phyloP scores from a whole-genome alignment of 2,888 invertebrate genomes.

The Agrenia bidenticulata region DNA sequence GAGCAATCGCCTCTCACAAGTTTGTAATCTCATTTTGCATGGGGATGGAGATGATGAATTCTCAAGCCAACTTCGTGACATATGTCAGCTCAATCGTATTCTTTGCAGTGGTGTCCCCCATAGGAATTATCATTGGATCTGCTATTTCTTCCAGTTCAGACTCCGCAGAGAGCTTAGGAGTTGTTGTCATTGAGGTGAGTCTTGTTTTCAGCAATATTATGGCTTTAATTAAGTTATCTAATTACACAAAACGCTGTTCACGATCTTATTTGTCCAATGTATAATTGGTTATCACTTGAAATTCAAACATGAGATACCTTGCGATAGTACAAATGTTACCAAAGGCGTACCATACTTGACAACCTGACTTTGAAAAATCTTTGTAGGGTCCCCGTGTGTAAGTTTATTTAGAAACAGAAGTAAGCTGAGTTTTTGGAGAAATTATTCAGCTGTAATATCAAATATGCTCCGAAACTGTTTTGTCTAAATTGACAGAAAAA shows the following conservation, averaged over 20 bases:
- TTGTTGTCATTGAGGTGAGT: constrained; percentile 48
- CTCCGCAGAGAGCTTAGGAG: constrained; percentile 22
- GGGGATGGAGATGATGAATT: constrained; percentile 55
- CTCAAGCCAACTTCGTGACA: constrained; percentile 48
- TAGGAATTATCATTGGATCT: constrained; percentile 60
- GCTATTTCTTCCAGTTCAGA: constrained; percentile 49
- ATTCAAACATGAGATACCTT: no score
- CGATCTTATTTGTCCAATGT: background rate
- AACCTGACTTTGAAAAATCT: no score
- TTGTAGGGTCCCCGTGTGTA: no score
- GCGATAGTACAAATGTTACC: no score
- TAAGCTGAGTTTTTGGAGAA: no score
- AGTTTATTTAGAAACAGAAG: no score
- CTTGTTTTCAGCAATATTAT: no score
- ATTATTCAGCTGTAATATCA: no score
- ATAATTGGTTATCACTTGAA: background rate
- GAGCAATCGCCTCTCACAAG: constrained; percentile 57
- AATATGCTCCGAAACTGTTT: no score
- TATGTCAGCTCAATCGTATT: constrained; percentile 56
- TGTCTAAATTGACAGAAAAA: no score
- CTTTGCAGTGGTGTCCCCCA: constrained; percentile 58
- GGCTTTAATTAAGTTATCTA: background rate
- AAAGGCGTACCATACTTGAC: no score
- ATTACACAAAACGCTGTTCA: background rate
- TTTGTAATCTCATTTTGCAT: constrained; percentile 57